These are phyloP conservation scores for Toxotes lorentzi DNA, from an alignment of 2,797 vertebrate species.

Conservation along the genomic window DNA sequence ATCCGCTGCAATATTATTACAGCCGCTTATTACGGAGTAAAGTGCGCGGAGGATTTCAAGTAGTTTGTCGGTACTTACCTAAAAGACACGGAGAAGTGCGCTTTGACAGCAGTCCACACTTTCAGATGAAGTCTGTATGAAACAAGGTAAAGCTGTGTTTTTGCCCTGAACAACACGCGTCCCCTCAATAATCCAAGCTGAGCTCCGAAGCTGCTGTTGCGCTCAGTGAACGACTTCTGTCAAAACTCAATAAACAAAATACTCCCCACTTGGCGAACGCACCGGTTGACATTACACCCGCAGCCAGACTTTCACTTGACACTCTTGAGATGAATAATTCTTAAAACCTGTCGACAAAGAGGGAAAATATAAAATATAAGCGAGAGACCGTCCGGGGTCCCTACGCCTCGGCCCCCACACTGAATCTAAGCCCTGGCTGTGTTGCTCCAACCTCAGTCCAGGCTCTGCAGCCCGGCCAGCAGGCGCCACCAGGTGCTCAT, in stretches of 20 bases:
- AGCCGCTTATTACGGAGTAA: conserved; percentile 41
- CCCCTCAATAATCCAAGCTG: conserved; percentile 62
- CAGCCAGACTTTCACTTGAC: conserved; percentile 4
- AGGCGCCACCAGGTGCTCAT: conserved; percentile 88
- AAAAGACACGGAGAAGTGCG: conserved; percentile 61
- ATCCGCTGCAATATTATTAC: conserved; percentile 60
- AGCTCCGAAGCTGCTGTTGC: conserved; percentile 32
- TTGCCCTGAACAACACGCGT: conserved; percentile 10
- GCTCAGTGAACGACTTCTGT: conserved; percentile 52
- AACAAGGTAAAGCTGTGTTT: neutral
- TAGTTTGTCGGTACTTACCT: conserved; percentile 76
- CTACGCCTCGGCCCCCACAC: conserved; percentile 10
- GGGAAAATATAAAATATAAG: neutral
- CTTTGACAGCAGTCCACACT: conserved; percentile 57
- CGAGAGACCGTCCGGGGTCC: neutral
- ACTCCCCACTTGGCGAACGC: conserved; percentile 8
- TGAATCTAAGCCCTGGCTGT: conserved; percentile 32
- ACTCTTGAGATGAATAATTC: neutral
- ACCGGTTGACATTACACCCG: neutral
- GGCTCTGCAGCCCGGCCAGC: conserved; percentile 66
- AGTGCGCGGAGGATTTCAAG: conserved; percentile 23
- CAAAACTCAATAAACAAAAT: conserved; percentile 60
- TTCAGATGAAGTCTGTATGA: conserved; percentile 25
- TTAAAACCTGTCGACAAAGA: conserved; percentile 18
- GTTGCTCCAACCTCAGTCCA: conserved; percentile 54